Base-by-base conservation (phyloP, 2,113 vertebrate genomes). In the Coryphaenoides rupestris region DNA sequence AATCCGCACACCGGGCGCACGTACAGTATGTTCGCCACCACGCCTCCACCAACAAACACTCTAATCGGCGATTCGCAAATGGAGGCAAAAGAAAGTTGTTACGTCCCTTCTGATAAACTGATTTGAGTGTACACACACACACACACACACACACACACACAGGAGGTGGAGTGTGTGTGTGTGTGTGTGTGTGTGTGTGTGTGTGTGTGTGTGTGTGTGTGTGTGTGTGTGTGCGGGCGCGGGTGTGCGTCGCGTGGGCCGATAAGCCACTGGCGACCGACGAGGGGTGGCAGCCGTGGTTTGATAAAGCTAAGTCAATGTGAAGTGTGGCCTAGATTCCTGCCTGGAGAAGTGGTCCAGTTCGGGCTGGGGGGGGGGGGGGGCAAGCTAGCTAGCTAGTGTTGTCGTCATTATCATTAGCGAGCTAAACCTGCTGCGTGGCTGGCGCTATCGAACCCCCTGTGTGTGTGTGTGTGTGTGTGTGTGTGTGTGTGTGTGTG, bases 301-400 rank as follows among this genome's bases (percentile, higher is more conserved):
- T 69, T 67, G 57, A 64, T 63, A 75, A 74, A 45, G 61, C 68
- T 76, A 74, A 77, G 73, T 75, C 70, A 59, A 62, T 55, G 67
- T 75, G 69, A 73, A 79, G 70, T 54, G 61, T 84, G 86, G 66
- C 83, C 85, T 82, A 87, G 74, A 86, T 89, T 83, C 65, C 23
- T n/a, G 66, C 33, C 33, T 62, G 40, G 49, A 66, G 24, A 79
- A 70, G 64, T 64, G 76, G 70, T 79, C 65, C 61, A 63, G 72
- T 85, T 81, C 72, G 58, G 72, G 56, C 66, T 2, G 15, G 19
- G 65, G 65, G 15, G n/a, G n/a, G n/a, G n/a, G n/a, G n/a, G n/a
- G n/a, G n/a, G n/a, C n/a, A n/a, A n/a, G n/a, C n/a, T n/a, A n/a
- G n/a, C n/a, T n/a, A n/a, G n/a, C 1, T 16, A 5, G 75, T 68